Base-by-base conservation (phyloP, 1,140 invertebrate genomes). In the Papilio helenus region DNA sequence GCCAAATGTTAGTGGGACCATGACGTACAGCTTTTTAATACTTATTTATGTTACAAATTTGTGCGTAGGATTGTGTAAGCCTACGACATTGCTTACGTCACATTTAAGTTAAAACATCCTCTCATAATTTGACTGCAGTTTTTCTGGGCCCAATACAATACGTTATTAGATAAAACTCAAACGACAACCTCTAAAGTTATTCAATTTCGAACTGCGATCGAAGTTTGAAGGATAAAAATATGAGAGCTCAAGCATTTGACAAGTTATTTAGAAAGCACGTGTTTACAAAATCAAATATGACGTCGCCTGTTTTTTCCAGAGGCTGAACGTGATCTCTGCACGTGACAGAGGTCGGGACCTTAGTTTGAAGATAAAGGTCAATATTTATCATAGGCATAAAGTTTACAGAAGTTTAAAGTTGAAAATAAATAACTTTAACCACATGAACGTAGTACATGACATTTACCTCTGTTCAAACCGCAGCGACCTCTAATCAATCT, bases 11-110 rank as follows among this genome's bases (percentile, higher is more conserved):
- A 49, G 44, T 74, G 20, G 20, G 20, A 8, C 4, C 42, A 7
- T 29, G 72, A 74, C 44, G 16, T 18, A 68, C 61, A 34, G 29
- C 61, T 68, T 34, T 34, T 68, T 68, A 68, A 68, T 68, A 34
- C 26, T 68, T 29, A 68, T 29, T 68, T 68, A 29, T 68, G 61
- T 68, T 14, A 65, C 23, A 68, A 26, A 18, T 68, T 68, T 68
- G 5, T 68, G 1, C 14, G 3, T 68, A 16, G 61, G 29, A 12
- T 68, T 18, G 14, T 58, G 26, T 68, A 4, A 29, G 12, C 20
- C 14, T 34, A 14, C 26, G 12, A 26, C 26, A 16, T 34, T 29
- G 61, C 3, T 3, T 58, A 16, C 16, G 26, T 34, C 29, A 16
- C 3, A 14, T 65, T 65, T 58, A n/a, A 12, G 20, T 61, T 10